These are phyloP conservation scores for Pseudomugil tenellus DNA, from an alignment of 2,797 vertebrate genomes.

Conservation along the genomic window DNA sequence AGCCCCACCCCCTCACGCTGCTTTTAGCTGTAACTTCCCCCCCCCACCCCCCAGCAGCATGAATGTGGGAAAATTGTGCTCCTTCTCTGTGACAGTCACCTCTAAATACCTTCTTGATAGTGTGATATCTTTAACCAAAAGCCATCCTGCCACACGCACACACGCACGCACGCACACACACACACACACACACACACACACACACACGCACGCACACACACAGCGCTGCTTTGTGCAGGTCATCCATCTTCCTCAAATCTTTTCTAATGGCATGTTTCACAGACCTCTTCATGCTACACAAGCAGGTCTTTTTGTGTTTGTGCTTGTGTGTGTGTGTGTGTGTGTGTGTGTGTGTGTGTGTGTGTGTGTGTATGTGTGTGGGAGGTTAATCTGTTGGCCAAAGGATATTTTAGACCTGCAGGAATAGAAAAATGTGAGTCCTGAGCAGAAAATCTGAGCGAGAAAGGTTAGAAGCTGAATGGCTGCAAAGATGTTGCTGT, in stretches of 20 bases:
- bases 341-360: too few relatives aligned
- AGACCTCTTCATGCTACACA: constrained; percentile 42
- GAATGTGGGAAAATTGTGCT: constrained; percentile 45
- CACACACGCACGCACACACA: too few relatives aligned
- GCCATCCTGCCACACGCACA: too few relatives aligned
- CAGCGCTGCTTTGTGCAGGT: too few relatives aligned
- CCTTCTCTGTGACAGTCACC: constrained; percentile 61
- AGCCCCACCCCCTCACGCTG: neutral
- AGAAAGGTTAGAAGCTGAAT: constrained; percentile 16
- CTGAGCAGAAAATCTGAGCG: constrained; percentile 26
- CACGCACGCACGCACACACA: too few relatives aligned
- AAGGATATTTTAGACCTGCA: constrained; percentile 77
- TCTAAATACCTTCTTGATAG: constrained; percentile 69
- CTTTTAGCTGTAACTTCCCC: too few relatives aligned
- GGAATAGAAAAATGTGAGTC: constrained; percentile 59
- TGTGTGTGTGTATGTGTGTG: too few relatives aligned
- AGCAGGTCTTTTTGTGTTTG: constrained; percentile 52
- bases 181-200: too few relatives aligned
- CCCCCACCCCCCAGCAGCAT: constrained; percentile 21
- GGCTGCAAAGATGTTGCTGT: constrained; percentile 73
- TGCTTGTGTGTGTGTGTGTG: too few relatives aligned
- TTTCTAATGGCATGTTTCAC: constrained; percentile 64
- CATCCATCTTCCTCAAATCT: constrained; percentile 72
- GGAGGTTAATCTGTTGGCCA: constrained; percentile 67
- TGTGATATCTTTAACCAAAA: constrained; percentile 57